Conservation (phyloP, 2,113 vertebrate genomes). For the Arvicanthis niloticus region DNA sequence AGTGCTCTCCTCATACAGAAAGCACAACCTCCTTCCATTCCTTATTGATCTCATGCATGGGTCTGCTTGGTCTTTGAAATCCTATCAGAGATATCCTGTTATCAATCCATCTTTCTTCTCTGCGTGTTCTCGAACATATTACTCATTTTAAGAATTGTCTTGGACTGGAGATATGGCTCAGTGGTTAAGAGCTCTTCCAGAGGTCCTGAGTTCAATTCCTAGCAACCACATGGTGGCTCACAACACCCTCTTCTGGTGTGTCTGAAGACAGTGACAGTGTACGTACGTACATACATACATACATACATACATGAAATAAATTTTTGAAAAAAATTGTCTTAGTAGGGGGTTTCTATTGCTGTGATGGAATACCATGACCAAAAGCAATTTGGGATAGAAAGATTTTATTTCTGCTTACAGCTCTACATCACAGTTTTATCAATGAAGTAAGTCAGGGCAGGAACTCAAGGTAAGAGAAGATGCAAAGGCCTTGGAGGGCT, state of each 20-base stretch:
- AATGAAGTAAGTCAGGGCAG: neutral
- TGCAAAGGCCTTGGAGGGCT: neutral
- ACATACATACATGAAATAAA: too few species aligned
- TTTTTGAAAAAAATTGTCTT: neutral
- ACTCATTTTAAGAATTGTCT: neutral
- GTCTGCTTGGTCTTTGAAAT: neutral
- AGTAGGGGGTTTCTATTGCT: neutral
- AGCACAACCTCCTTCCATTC: neutral
- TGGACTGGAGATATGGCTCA: too few species aligned
- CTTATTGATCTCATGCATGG: neutral
- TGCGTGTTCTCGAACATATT: neutral
- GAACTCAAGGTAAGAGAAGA: neutral
- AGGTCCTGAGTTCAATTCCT: too few species aligned
- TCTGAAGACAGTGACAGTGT: too few species aligned
- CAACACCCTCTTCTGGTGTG: too few species aligned
- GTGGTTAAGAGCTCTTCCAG: too few species aligned
- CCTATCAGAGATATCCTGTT: neutral
- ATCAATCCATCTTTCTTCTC: neutral
- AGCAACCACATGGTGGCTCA: too few species aligned
- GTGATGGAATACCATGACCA: neutral
- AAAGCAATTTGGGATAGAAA: neutral
- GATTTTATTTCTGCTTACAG: neutral
- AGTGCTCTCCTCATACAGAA: neutral
- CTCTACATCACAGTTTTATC: neutral
- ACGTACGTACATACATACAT: too few species aligned